Base-by-base conservation (phyloP, 23 tunicate species). In the Halocynthia aurantium region DNA sequence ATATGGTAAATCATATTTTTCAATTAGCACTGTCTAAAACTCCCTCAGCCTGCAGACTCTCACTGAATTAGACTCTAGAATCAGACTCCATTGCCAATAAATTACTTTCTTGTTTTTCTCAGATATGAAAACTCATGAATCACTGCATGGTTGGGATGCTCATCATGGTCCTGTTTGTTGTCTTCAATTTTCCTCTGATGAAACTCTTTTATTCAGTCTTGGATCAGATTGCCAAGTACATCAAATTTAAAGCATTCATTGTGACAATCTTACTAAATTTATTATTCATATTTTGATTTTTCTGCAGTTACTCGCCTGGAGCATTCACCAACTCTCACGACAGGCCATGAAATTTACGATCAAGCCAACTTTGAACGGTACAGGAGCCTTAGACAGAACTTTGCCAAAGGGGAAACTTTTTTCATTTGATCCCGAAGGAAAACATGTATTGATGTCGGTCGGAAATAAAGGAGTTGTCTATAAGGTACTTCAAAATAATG, bases 161-260 rank as follows among this genome's bases (percentile, higher is more conserved):
- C 88, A 89, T 58, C 51, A 51, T 8, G 88, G 88, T 10, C 65
- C 82, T 9, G 81, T 89, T 6, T 80, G 80, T 52, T 44, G 88
- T 10, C 20, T 84, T 0, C 71, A 80, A 65, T 78, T 88, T 50
- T 52, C 84, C 0, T 51, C 2, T 9, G 76, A 70, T 56, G 94
- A 78, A 13, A 76, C 82, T 7, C 51, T 61, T 68, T 52, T 89
- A 7, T 80, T 65, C 75, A 89, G 89, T 22, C 67, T 89, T 20
- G 88, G 96, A n/a, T 75, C 82, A n/a, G 96, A 89, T 81, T 84
- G 81, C 0, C 75, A 61, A 71, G 67, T 84, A 68, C 44, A 1
- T 31, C 44, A 31, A 31, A 31, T 31, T 31, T 31, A 31, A 31
- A 31, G 44, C 44, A 31, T 31, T 31, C 44, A 31, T 31, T 31